phyloP scores from a whole-genome alignment of 2,113 vertebrate genomes.

The Polypterus senegalus region DNA sequence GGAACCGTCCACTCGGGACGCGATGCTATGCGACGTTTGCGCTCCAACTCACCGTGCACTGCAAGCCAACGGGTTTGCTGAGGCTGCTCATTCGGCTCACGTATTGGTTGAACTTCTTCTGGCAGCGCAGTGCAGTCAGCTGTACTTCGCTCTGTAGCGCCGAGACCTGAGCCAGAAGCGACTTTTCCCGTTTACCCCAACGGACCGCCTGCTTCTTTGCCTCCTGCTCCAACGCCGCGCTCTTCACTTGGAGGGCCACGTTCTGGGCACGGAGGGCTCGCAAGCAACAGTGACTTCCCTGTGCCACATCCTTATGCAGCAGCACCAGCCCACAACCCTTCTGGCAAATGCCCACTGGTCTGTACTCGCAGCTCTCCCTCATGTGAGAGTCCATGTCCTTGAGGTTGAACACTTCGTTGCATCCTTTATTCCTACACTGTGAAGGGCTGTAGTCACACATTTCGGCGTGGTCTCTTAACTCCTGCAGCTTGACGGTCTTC shows the following conservation, averaged over 20 bases:
- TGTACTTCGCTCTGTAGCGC: slow-evolving; percentile 40
- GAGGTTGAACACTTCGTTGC: neutral
- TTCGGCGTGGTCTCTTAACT: slow-evolving; percentile 31
- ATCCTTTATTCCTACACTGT: neutral
- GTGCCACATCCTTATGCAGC: slow-evolving; percentile 2
- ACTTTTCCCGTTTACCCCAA: slow-evolving; percentile 46
- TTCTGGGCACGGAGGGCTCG: slow-evolving; percentile 27
- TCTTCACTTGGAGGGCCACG: slow-evolving; percentile 26
- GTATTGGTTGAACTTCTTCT: slow-evolving; percentile 45
- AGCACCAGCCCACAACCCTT: slow-evolving; percentile 30
- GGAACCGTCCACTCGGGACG: neutral
- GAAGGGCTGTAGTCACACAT: slow-evolving; percentile 29
- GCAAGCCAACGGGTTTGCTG: slow-evolving; percentile 34
- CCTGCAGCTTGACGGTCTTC: slow-evolving; percentile 21
- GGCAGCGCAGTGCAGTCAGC: slow-evolving; percentile 43
- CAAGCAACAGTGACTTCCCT: slow-evolving; percentile 30
- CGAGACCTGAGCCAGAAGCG: slow-evolving; percentile 45
- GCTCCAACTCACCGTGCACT: slow-evolving; percentile 44
- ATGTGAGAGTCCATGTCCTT: slow-evolving; percentile 21
- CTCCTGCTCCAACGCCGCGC: slow-evolving; percentile 29
- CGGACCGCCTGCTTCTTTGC: slow-evolving; percentile 33
- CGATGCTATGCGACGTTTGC: neutral
- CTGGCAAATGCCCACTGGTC: slow-evolving; percentile 20
- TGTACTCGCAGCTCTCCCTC: slow-evolving; percentile 10
- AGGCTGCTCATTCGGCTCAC: slow-evolving; percentile 47